These are phyloP conservation scores for Scaptomyza parva DNA, from an alignment of 2,888 invertebrate genomes.

Conservation along the genomic window DNA sequence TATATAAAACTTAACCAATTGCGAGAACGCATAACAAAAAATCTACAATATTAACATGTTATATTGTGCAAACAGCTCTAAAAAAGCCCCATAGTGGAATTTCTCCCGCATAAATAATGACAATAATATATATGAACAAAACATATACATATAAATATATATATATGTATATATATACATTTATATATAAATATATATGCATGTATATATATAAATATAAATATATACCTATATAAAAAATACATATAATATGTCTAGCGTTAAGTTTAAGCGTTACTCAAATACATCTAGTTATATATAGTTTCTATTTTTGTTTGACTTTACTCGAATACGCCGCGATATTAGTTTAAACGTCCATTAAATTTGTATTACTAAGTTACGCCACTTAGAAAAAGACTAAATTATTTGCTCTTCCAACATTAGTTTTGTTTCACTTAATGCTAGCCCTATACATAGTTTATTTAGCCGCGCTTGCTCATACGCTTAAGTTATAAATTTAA, in stretches of 20 bases:
- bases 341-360: slow-evolving; percentile 62
- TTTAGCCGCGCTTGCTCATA: slow-evolving; percentile 79
- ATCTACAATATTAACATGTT: slow-evolving; percentile 21
- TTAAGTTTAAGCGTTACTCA: slow-evolving; percentile 68
- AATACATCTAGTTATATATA: slow-evolving; percentile 35
- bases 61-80: slow-evolving; percentile 47
- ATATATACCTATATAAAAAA: slow-evolving; percentile 35
- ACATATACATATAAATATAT: slow-evolving; percentile 40
- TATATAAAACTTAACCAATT: slow-evolving; percentile 42
- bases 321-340: slow-evolving; percentile 62
- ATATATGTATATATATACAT: slow-evolving; percentile 27
- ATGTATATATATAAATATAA: slow-evolving; percentile 43
- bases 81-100: slow-evolving; percentile 74
- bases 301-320: slow-evolving; percentile 32
- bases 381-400: slow-evolving; percentile 68
- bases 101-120: slow-evolving; percentile 80
- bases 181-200: slow-evolving; percentile 37
- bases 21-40: slow-evolving; percentile 29
- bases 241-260: slow-evolving; percentile 61
- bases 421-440: slow-evolving; percentile 44
- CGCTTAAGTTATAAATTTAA: slow-evolving; percentile 59
- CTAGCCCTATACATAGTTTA: slow-evolving; percentile 65
- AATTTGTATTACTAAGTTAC: slow-evolving; percentile 63
- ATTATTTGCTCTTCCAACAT: slow-evolving; percentile 78
- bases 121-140: slow-evolving; percentile 75